These are phyloP conservation scores for Aptenodytes forsteri DNA, from an alignment of 2,113 vertebrate species.

Conservation along the genomic window DNA sequence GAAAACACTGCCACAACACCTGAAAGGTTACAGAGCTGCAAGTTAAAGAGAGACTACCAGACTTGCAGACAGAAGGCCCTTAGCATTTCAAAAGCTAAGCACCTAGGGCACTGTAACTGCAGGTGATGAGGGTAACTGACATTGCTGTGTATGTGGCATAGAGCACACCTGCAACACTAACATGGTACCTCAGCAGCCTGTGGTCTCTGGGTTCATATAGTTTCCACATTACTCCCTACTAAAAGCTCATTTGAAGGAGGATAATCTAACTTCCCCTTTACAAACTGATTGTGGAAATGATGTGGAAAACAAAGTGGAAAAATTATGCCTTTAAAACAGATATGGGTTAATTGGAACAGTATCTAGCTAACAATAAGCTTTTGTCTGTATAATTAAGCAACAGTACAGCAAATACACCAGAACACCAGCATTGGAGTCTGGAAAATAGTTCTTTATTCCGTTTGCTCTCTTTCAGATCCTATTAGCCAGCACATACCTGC, in stretches of 20 bases:
- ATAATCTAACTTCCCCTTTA: background rate
- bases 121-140: background rate
- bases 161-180: background rate
- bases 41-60: background rate
- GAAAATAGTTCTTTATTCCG: background rate
- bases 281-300: background rate
- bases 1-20: background rate
- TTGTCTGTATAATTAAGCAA: background rate
- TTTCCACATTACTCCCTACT: background rate
- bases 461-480: background rate
- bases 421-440: background rate
- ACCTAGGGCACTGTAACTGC: background rate
- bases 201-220: background rate
- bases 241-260: background rate
- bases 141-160: rapidly evolving
- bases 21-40: background rate
- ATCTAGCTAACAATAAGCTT: background rate
- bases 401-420: background rate
- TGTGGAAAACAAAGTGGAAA: background rate
- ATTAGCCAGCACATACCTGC: background rate
- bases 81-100: background rate
- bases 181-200: background rate
- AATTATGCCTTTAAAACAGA: background rate
- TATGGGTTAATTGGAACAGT: background rate
- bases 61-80: background rate